Evolutionary conservation across 2,797 vertebrate species (phyloP).

Genomic region (Sebastes hubbsi): DNA sequence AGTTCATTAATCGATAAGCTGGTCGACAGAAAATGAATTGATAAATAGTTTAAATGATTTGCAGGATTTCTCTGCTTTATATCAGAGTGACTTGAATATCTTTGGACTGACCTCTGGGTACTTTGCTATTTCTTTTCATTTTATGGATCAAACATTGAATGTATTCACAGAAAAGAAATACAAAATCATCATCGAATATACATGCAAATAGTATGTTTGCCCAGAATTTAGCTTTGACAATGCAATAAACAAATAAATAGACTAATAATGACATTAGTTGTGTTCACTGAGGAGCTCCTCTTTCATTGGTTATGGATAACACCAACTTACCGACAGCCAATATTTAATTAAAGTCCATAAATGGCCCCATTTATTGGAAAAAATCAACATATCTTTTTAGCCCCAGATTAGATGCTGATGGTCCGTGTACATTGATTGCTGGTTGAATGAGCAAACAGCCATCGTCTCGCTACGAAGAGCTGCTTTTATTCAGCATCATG

Average conservation of each 20-base stretch:
- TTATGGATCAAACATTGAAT: not conserved
- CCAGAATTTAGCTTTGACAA: not conserved
- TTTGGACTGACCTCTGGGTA: not conserved
- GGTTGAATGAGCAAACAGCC: not conserved
- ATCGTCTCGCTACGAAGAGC: not conserved
- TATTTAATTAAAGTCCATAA: constrained; percentile 1
- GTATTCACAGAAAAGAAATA: not conserved
- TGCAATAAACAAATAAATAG: not conserved
- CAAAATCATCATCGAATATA: not conserved
- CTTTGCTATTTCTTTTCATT: not conserved
- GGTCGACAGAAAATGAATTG: too few species aligned
- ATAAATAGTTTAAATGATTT: too few species aligned
- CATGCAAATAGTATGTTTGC: not conserved
- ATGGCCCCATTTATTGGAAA: not conserved
- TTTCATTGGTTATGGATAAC: not conserved
- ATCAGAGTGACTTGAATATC: not conserved
- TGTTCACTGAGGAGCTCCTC: not conserved
- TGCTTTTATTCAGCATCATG: not conserved
- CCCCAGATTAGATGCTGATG: not conserved
- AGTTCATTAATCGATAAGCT: not conserved
- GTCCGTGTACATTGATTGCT: not conserved
- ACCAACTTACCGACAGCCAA: not conserved
- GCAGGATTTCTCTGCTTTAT: too few species aligned
- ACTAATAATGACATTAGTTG: not conserved
- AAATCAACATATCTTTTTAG: not conserved